Evolutionary conservation across 2,797 vertebrate genomes (phyloP), one percentile per base, ranked within the genome.

Genomic region (Pipistrellus pygmaeus): DNA sequence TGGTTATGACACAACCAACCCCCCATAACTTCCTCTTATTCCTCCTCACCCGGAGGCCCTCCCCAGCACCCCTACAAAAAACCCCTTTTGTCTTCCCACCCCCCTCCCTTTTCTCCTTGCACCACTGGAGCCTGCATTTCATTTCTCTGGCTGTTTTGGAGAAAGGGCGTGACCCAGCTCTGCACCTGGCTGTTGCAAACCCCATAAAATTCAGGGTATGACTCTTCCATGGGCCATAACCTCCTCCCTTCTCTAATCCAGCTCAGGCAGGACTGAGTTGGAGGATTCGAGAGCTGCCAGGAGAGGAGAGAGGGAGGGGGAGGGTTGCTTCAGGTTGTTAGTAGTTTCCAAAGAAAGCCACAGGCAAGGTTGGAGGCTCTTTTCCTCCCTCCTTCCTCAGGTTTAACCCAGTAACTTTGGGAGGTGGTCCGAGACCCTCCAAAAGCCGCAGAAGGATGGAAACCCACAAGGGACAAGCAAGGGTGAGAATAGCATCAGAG

Each of bases 161-260:
- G 89, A 88, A 90, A 93, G 88, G 91, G 90, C 0, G 15, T 60
- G 81, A 60, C 60, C 35, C 46, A 32, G 72, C 62, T 90, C 64
- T 93, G 77, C 93, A 90, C 93, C 95, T 96, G 96, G 95, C 75
- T 8, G 2, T 91, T 95, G 91, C 83, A 96, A 96, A 95, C 88
- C 80, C 91, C 96, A 89, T 95, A 93, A 96, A 95, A 72, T 92
- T 95, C 80, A 81, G 72, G 92, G 80, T 93, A 84, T 94, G 95
- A 95, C 55, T 93, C 90, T 91, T 92, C 78, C 86, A 95, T 53
- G 93, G 88, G 77, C 66, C 96, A 38, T 91, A 84, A 88, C 92
- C 83, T 96, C 55, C 87, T 73, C 46, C 27, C 71, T 90, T 83
- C 30, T 30, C 60, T 83, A 77, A 35, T 92, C 94, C 0, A 1